Evolutionary conservation across 2,888 invertebrate genomes (phyloP).

Genomic region (Eilema caniola): DNA sequence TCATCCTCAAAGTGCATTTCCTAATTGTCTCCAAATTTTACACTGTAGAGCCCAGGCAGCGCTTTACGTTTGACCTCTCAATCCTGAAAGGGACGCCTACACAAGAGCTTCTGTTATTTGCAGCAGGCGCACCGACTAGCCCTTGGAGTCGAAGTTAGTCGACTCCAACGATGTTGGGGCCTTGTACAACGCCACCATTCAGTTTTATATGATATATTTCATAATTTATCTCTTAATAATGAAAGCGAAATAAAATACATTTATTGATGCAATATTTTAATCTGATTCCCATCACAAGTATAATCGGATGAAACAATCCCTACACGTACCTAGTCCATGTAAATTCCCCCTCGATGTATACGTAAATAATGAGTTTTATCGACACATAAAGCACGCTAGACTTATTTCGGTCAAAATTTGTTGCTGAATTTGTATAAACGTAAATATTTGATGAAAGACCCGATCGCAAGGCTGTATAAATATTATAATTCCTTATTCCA

Average conservation of each 20-base stretch:
- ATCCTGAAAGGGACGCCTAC: no score
- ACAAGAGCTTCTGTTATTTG: no score
- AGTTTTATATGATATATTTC: neutral
- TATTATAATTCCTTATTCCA: conserved; percentile 53
- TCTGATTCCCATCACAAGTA: neutral
- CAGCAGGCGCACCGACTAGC: no score
- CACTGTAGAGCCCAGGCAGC: no score
- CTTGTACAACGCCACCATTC: no score
- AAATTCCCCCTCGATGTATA: conserved; percentile 30
- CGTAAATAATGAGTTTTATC: conserved; percentile 37
- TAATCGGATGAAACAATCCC: neutral
- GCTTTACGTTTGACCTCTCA: no score
- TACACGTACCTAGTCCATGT: conserved; percentile 21
- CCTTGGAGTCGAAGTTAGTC: no score
- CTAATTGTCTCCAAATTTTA: no score
- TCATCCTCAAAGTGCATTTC: no score
- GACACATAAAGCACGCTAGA: conserved; percentile 27
- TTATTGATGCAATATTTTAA: neutral
- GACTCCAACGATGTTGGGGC: no score
- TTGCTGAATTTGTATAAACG: conserved; percentile 56
- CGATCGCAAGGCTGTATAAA: conserved; percentile 49
- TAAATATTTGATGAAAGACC: conserved; percentile 63
- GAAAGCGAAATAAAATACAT: neutral
- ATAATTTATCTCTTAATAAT: neutral
- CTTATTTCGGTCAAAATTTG: conserved; percentile 49